Evolutionary conservation across 2,888 invertebrate species (phyloP).

Genomic region (Neelides folsomi): DNA sequence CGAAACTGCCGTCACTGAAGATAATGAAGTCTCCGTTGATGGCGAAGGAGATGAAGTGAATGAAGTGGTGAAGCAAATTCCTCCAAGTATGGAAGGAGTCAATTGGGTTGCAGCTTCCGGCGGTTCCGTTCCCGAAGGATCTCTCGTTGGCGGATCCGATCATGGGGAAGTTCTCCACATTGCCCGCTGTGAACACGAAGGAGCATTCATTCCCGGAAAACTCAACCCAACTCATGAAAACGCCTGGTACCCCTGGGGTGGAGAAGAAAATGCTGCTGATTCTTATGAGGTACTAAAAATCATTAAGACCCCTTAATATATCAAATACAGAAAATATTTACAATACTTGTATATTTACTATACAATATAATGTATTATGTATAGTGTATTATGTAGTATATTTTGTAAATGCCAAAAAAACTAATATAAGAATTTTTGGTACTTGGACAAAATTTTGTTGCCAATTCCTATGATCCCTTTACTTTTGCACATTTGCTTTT

Average conservation of each 20-base stretch:
- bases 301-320: too few species aligned
- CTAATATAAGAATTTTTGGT: too few species aligned
- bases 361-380: too few species aligned
- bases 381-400: too few species aligned
- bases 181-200: conserved; percentile 55
- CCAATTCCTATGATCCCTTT: neutral
- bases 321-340: too few species aligned
- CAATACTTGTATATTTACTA: too few species aligned
- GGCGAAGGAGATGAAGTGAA: neutral
- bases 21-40: neutral
- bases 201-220: conserved; percentile 67
- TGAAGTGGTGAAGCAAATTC: conserved; percentile 1
- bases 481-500: too few species aligned
- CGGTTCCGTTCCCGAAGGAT: conserved; percentile 22
- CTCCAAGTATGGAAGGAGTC: conserved; percentile 22
- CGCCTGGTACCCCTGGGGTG: conserved; percentile 65
- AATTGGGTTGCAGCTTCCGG: conserved; percentile 17
- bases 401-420: too few species aligned
- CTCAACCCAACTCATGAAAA: conserved; percentile 55
- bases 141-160: conserved; percentile 38
- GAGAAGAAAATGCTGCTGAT: conserved; percentile 51
- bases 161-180: conserved; percentile 46
- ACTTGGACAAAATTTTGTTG: neutral
- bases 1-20: conserved; percentile 8
- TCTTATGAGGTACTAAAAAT: conserved; percentile 53